Evolutionary conservation across 1,140 invertebrate species (phyloP).

Genomic region (Drosophila subobscura): DNA sequence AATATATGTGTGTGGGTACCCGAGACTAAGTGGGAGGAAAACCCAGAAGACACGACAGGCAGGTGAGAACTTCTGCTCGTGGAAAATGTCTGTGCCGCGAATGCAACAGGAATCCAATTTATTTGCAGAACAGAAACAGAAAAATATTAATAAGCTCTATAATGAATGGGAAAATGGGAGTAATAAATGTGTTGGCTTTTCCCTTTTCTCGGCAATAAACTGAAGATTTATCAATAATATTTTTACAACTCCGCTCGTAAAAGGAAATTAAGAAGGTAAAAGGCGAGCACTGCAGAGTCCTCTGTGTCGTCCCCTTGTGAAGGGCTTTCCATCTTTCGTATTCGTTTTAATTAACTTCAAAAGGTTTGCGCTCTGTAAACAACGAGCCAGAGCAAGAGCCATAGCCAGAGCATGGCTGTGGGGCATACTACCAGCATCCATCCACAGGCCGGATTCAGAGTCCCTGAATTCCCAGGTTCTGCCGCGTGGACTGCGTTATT

Average conservation of each 20-base stretch:
- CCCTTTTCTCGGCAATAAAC: not conserved
- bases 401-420: not conserved
- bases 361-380: conserved; percentile 58
- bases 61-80: conserved; percentile 15
- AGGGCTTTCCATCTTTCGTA: conserved; percentile 19
- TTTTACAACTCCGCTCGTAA: conserved; percentile 48
- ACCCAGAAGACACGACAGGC: not conserved
- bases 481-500: conserved; percentile 46
- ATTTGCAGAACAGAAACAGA: conserved; percentile 32
- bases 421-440: not conserved
- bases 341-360: conserved; percentile 74
- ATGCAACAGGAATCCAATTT: conserved; percentile 61
- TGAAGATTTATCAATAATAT: conserved; percentile 62
- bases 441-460: not conserved
- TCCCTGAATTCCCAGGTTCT: conserved; percentile 10
- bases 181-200: not conserved
- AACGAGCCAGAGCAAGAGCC: not conserved
- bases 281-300: too few relatives aligned
- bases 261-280: conserved; percentile 20
- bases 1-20: not conserved
- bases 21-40: not conserved
- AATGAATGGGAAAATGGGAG: conserved; percentile 15
- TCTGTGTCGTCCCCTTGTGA: too few relatives aligned
- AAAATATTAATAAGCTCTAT: conserved; percentile 66
- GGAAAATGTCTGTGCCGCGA: not conserved